Percentiles rank a stretch among this genome's conserved stretches.
phyloP scores from a whole-genome alignment of 2,888 invertebrate species.

The Drosophila nr. fundita region DNA sequence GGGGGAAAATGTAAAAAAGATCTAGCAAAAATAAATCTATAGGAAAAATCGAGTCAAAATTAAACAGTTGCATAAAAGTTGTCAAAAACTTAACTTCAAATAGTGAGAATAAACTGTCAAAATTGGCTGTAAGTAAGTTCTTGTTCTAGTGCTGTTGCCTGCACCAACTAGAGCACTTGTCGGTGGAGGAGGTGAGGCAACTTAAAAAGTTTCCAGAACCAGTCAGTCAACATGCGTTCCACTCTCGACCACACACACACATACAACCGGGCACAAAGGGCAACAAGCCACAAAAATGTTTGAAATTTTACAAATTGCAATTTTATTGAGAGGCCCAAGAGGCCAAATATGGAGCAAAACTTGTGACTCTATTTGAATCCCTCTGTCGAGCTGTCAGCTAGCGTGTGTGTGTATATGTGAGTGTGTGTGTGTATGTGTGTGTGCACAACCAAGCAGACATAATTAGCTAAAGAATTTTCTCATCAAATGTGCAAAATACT shows the following conservation, averaged over 20 bases:
- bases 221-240: constrained; percentile 60
- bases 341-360: constrained; percentile 60
- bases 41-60: not conserved
- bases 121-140: constrained; percentile 18
- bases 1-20: not conserved
- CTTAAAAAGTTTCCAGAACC: constrained; percentile 55
- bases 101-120: not conserved
- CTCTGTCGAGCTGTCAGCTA: constrained; percentile 9
- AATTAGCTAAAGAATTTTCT: constrained; percentile 77
- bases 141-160: constrained; percentile 24
- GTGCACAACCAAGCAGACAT: constrained; percentile 71
- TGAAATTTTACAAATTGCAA: constrained; percentile 73
- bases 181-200: constrained; percentile 46
- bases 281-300: constrained; percentile 74
- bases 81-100: not conserved
- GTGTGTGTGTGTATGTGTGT: constrained; percentile 35
- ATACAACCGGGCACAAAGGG: constrained; percentile 50
- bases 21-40: not conserved
- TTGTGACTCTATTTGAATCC: constrained; percentile 61
- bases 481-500: constrained; percentile 73
- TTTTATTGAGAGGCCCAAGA: constrained; percentile 67
- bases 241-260: constrained; percentile 49
- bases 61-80: not conserved
- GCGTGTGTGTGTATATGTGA: not conserved
- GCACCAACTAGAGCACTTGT: constrained; percentile 45